Evolutionary conservation across 2,888 invertebrate species (phyloP), one percentile per base, ranked within the genome.

Genomic region (Rugalucina vietnamica): DNA sequence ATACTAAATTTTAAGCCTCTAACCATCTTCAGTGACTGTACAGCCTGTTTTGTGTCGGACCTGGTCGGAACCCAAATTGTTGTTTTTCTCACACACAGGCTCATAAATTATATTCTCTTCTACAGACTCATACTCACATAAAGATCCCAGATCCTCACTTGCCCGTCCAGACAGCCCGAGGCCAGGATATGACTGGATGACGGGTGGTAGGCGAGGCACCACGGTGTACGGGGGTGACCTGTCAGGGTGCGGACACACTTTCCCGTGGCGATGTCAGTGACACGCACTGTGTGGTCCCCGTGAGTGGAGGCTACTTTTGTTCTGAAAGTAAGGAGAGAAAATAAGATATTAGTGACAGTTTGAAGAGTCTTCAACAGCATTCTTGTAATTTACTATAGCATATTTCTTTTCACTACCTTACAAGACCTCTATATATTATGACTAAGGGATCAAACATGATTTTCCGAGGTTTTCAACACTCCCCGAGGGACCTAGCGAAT

Each of bases 141-240:
- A 21, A 97, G 95, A 95, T 98, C 98, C 98, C 98, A 98, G 69
- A 98, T 97, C 89, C 98, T 95, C 75, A 98, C 98, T 96, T 98
- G 97, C 12, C 98, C 98, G 10, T 97, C 97, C 0, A 98, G 96
- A 94, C 98, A 98, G 0, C 98, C 98, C 0, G 98, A 97, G 36
- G 98, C 98, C 70, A 98, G 96, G 74, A 98, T 97, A 92, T 98
- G 97, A 93, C 97, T 97, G 81, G 97, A 97, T 10, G 97, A 96
- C 0, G 98, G 98, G 95, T 98, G 98, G 95, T 98, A 98, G 60
- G 97, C 97, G 75, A 98, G 96, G 93, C 97, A 97, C 98, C 98
- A 98, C 0, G 98, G 98, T 21, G 98, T 98, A 49, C 98, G 96
- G 1, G 97, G 97, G 95, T 98, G 98, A 0, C 98, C 98, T 50